phyloP scores from a whole-genome alignment of 2,888 invertebrate genomes.

The Cheilosia vulpina region DNA sequence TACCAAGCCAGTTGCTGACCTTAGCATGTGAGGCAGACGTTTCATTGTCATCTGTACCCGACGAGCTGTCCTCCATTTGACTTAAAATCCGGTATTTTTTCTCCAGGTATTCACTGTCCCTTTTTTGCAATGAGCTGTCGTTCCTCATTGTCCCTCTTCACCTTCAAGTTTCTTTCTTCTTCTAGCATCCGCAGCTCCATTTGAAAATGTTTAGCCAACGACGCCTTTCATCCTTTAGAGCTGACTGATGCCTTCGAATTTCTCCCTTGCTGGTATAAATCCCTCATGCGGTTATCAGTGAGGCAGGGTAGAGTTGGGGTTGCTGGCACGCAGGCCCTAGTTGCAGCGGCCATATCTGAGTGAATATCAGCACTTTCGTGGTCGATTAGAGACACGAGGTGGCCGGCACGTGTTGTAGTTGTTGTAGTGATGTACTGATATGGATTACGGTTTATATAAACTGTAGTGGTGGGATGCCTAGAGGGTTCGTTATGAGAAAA shows the following conservation, averaged over 20 bases:
- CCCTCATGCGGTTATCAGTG: not conserved
- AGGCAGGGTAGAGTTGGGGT: not conserved
- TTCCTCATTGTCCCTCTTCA: not conserved
- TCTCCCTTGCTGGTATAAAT: not conserved
- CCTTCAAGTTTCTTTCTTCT: not conserved
- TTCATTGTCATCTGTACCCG: not conserved
- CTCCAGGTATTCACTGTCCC: not conserved
- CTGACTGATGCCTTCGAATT: not conserved
- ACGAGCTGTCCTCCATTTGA: not conserved
- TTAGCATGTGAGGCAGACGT: not conserved
- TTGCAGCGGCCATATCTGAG: not conserved
- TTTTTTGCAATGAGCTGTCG: not conserved
- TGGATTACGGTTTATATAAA: too few relatives aligned
- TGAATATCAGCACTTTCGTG: too few relatives aligned
- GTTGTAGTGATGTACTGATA: too few relatives aligned
- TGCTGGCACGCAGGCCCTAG: not conserved
- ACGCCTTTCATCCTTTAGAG: not conserved
- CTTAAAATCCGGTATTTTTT: constrained; percentile 1
- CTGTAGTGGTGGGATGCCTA: too few relatives aligned
- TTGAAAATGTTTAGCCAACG: not conserved
- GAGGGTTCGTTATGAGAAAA: too few relatives aligned
- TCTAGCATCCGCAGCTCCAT: not conserved
- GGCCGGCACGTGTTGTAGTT: too few relatives aligned
- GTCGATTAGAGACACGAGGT: too few relatives aligned
- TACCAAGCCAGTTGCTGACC: not conserved